A percentile compares a stretch with the other conserved stretches of the same genome.
Conservation (phyloP, 2,888 invertebrate genomes). For the Arrhopalites spinosus region DNA sequence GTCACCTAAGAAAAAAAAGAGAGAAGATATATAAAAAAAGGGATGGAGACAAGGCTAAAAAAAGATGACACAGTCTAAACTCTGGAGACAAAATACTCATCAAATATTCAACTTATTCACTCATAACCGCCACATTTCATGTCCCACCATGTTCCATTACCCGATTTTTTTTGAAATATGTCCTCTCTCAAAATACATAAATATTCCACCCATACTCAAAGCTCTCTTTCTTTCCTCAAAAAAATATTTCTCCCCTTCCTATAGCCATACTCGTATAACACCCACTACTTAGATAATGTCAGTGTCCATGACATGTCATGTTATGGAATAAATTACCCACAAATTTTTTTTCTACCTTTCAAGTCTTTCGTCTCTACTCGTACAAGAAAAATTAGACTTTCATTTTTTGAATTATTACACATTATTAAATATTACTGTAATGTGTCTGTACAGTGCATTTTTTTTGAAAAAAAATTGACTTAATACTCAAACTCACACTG, state of each 20-base stretch:
- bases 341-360: no score
- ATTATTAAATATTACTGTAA: no score
- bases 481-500: no score
- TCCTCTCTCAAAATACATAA: slow-evolving; percentile 16
- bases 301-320: no score
- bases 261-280: not conserved
- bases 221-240: not conserved
- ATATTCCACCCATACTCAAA: slow-evolving; percentile 21
- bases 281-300: no score
- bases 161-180: slow-evolving; percentile 43
- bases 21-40: not conserved
- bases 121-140: slow-evolving; percentile 54
- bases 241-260: not conserved
- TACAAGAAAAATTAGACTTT: no score
- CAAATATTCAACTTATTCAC: slow-evolving; percentile 52
- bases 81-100: slow-evolving; percentile 38
- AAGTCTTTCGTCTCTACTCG: no score
- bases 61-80: slow-evolving; percentile 1
- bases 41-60: not conserved
- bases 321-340: no score
- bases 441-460: no score
- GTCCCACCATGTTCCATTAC: slow-evolving; percentile 44
- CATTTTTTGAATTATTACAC: no score
- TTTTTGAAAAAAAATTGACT: no score
- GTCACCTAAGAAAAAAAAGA: slow-evolving; percentile 64